These are phyloP conservation scores for Hetaerina titia DNA, from an alignment of 2,888 invertebrate genomes.

Conservation along the genomic window DNA sequence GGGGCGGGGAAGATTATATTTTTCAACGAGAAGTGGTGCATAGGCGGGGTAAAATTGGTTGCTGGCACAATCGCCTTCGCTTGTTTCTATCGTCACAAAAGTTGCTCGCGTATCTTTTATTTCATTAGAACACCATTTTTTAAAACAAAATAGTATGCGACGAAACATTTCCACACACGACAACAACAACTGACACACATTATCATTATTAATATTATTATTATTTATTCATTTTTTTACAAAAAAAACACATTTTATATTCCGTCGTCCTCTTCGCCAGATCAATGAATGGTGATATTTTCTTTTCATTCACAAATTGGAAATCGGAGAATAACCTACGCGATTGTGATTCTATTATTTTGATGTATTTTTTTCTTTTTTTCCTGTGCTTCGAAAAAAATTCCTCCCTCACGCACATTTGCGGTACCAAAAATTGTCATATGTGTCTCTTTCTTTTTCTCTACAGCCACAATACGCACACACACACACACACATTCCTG, in stretches of 20 bases:
- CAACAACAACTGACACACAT: slow-evolving; percentile 63
- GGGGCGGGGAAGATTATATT: neutral
- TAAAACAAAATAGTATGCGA: slow-evolving; percentile 44
- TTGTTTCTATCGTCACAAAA: slow-evolving; percentile 5
- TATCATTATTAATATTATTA: slow-evolving; percentile 35
- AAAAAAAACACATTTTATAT: neutral
- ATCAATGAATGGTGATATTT: neutral
- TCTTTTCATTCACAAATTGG: neutral
- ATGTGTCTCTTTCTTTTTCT: neutral
- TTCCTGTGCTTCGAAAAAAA: neutral
- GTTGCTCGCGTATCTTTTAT: slow-evolving; percentile 17
- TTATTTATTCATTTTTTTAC: neutral
- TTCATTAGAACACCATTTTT: slow-evolving; percentile 57
- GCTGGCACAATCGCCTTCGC: slow-evolving; percentile 19
- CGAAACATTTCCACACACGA: slow-evolving; percentile 57
- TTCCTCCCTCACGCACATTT: neutral
- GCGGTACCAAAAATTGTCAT: slow-evolving; percentile 24
- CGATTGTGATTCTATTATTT: neutral
- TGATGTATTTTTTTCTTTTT: neutral
- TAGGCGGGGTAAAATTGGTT: slow-evolving; percentile 23
- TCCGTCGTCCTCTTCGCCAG: neutral
- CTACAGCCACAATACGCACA: neutral
- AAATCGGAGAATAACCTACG: neutral
- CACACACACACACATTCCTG: slow-evolving; percentile 1
- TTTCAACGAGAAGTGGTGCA: slow-evolving; percentile 9